phyloP scores from a whole-genome alignment of 1,140 invertebrate genomes.

The Pseudomyrmex pallidus region DNA sequence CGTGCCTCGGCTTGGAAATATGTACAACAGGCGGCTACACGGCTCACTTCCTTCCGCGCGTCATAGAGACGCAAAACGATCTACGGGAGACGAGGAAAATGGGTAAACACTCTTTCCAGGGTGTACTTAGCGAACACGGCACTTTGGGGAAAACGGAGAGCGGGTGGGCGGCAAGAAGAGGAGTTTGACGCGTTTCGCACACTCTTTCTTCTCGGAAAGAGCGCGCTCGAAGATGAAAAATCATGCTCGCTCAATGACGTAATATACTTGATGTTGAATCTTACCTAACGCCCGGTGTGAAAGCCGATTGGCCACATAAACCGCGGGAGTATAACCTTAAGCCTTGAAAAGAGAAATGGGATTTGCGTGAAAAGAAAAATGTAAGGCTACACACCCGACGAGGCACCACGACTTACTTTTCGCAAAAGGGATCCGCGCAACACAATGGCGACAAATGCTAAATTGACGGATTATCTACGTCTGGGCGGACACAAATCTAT shows the following conservation, averaged over 20 bases:
- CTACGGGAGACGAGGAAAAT: background rate
- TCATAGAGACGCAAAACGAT: conserved; percentile 24
- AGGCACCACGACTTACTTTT: background rate
- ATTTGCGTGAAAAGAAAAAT: background rate
- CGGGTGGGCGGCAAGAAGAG: background rate
- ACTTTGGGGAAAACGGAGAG: conserved; percentile 7
- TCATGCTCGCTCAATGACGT: background rate
- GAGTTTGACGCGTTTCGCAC: background rate
- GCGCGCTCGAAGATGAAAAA: conserved; percentile 28
- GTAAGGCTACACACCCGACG: background rate
- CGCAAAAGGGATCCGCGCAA: background rate
- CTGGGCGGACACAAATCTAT: background rate
- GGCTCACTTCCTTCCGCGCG: background rate
- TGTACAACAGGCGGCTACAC: background rate
- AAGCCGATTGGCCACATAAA: background rate
- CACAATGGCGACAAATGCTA: background rate
- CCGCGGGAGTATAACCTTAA: background rate
- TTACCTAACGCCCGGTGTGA: background rate
- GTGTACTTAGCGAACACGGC: conserved; percentile 41
- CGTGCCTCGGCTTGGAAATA: conserved; percentile 38
- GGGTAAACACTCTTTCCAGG: conserved; percentile 39
- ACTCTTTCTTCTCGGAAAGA: background rate
- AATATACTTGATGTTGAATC: background rate
- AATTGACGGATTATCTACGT: conserved; percentile 15
- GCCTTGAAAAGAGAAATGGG: background rate